These are phyloP conservation scores for Mus caroli DNA, from an alignment of 2,797 vertebrate species.

Conservation along the genomic window DNA sequence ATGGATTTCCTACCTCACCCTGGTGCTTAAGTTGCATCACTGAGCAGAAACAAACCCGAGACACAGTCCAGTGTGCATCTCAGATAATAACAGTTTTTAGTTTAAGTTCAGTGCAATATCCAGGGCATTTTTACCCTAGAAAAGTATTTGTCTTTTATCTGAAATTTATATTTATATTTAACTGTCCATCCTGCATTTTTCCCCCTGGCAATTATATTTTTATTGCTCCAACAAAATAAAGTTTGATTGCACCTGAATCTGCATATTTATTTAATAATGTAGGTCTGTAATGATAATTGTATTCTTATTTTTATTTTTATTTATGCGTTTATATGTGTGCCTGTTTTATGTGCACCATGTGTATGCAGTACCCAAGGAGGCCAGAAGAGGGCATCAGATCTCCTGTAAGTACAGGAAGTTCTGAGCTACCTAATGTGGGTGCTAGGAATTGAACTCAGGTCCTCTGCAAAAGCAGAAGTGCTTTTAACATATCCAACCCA, in stretches of 20 bases:
- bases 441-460: neutral
- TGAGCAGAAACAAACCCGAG: neutral
- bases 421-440: neutral
- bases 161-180: conserved; percentile 5
- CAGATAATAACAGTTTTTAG: neutral
- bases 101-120: neutral
- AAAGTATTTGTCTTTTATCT: neutral
- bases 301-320: neutral
- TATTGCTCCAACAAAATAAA: conserved; percentile 26
- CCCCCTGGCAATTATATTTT: neutral
- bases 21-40: neutral
- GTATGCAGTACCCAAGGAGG: neutral
- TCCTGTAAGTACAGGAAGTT: neutral
- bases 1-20: too few species aligned
- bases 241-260: neutral
- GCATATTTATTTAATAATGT: neutral
- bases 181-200: neutral
- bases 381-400: neutral
- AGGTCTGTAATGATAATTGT: neutral
- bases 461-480: neutral
- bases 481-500: neutral
- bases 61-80: neutral
- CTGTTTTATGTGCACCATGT: neutral
- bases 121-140: neutral
- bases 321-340: neutral